These are phyloP conservation scores for Trichogramma pretiosum DNA, from an alignment of 1,140 invertebrate species.

Conservation along the genomic window DNA sequence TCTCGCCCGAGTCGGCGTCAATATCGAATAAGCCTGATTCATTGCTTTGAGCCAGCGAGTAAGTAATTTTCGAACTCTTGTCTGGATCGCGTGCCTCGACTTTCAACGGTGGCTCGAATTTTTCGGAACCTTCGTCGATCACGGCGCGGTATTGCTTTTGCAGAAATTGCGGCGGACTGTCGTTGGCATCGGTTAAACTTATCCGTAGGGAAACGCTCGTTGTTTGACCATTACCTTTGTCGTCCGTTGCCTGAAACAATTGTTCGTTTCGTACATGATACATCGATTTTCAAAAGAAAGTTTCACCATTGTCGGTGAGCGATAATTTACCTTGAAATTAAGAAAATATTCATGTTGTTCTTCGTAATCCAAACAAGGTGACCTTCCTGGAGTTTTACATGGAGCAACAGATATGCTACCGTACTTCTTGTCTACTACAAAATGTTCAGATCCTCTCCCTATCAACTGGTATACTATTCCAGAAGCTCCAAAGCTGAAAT, in stretches of 20 bases:
- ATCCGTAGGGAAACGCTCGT: constrained; percentile 72
- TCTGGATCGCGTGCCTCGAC: constrained; percentile 69
- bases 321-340: constrained; percentile 62
- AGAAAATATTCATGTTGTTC: constrained; percentile 73
- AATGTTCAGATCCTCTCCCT: constrained; percentile 77
- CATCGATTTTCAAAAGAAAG: neutral
- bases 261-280: too few relatives aligned
- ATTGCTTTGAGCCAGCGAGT: constrained; percentile 61
- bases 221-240: constrained; percentile 67
- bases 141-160: constrained; percentile 65
- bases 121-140: constrained; percentile 73
- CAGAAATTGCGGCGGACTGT: constrained; percentile 72
- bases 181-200: constrained; percentile 72
- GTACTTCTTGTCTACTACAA: constrained; percentile 68
- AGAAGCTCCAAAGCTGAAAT: constrained; percentile 54
- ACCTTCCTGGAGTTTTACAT: constrained; percentile 56
- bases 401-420: constrained; percentile 74
- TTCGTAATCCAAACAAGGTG: constrained; percentile 80
- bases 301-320: neutral
- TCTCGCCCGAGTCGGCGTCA: constrained; percentile 58
- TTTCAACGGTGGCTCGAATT: constrained; percentile 67
- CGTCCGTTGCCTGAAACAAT: constrained; percentile 81
- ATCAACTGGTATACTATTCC: constrained; percentile 77
- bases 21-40: constrained; percentile 58
- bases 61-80: constrained; percentile 69